These are phyloP conservation scores for Trichogramma pretiosum DNA, from an alignment of 1,140 invertebrate species.

Conservation along the genomic window DNA sequence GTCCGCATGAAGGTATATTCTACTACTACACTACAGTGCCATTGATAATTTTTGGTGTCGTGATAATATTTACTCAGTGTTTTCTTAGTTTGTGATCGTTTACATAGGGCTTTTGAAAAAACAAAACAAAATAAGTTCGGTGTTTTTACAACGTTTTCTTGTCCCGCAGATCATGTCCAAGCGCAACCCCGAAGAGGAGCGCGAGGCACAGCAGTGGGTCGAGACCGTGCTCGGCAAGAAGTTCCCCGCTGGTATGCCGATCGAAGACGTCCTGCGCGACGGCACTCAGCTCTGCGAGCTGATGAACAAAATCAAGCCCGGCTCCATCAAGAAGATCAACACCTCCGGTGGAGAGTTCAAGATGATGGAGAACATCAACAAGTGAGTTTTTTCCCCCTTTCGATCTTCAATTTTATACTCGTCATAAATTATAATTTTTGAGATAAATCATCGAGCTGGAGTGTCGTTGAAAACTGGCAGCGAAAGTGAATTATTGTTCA, in stretches of 20 bases:
- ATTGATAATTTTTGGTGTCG: neutral
- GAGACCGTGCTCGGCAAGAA: constrained; percentile 72
- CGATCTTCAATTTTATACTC: too few relatives aligned
- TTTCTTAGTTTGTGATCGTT: neutral
- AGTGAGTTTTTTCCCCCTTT: too few relatives aligned
- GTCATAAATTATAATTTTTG: too few relatives aligned
- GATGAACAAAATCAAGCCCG: constrained; percentile 80
- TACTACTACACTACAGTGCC: neutral
- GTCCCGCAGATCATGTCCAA: constrained; percentile 64
- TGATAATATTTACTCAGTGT: neutral
- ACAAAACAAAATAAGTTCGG: neutral
- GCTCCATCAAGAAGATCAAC: constrained; percentile 77
- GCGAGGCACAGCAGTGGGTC: constrained; percentile 81
- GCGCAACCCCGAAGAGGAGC: constrained; percentile 73
- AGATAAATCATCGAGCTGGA: too few relatives aligned
- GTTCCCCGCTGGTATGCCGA: constrained; percentile 56
- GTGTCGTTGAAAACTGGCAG: too few relatives aligned
- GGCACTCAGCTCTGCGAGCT: constrained; percentile 73
- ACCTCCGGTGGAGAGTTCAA: constrained; percentile 80
- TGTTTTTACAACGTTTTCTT: too few relatives aligned
- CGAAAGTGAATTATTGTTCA: too few relatives aligned
- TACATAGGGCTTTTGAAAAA: neutral
- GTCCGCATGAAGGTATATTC: constrained; percentile 63
- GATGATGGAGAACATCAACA: constrained; percentile 87
- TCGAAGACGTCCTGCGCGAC: constrained; percentile 73